Percentiles rank a stretch among this genome's conserved stretches.
Evolutionary conservation across 1,140 invertebrate species (phyloP).

Genomic region (Drosophila chauvacae): DNA sequence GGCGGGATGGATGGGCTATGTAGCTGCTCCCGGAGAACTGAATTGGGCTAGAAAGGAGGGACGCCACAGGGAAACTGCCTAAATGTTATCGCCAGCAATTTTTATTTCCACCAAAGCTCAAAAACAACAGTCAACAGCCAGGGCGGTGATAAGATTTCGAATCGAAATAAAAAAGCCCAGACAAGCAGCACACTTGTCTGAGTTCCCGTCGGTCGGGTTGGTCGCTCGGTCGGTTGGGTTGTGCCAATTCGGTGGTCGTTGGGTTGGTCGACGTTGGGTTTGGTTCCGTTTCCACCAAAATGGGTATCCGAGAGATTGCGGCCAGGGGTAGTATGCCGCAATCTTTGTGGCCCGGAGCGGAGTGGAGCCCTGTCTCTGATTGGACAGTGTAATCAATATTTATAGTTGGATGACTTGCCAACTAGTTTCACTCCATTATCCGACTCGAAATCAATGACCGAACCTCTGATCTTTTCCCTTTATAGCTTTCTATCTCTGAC

Average conservation of each 20-base stretch:
- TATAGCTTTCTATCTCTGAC: constrained; percentile 8
- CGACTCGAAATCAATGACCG: constrained; percentile 8
- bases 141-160: constrained; percentile 66
- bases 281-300: constrained; percentile 38
- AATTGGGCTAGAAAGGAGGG: constrained; percentile 30
- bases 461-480: constrained; percentile 9
- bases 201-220: constrained; percentile 35
- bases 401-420: constrained; percentile 32
- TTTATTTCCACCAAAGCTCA: constrained; percentile 69
- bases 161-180: constrained; percentile 44
- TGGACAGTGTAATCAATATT: constrained; percentile 37
- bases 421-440: constrained; percentile 5
- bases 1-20: constrained; percentile 25
- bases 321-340: constrained; percentile 6
- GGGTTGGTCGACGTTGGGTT: constrained; percentile 11
- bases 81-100: constrained; percentile 65
- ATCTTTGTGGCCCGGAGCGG: constrained; percentile 9
- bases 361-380: constrained; percentile 25
- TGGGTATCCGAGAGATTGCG: constrained; percentile 28
- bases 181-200: constrained; percentile 60
- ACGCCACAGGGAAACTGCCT: constrained; percentile 34
- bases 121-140: constrained; percentile 70
- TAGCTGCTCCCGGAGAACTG: constrained; percentile 40
- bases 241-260: constrained; percentile 23
- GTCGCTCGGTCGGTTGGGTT: constrained; percentile 1